phyloP scores from a whole-genome alignment of 2,113 vertebrate species.

The Glareola pratincola region DNA sequence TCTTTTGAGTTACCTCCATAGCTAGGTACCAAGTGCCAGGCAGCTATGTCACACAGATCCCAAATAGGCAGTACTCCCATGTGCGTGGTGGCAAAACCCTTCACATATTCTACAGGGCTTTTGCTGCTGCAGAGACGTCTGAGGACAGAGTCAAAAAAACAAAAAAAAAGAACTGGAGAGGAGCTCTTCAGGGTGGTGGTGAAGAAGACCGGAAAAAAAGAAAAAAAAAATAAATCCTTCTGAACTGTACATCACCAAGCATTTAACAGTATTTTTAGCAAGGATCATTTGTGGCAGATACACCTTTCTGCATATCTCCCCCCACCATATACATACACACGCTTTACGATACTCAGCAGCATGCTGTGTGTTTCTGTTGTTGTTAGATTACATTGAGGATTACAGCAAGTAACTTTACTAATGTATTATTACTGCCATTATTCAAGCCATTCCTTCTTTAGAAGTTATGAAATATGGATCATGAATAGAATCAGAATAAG shows the following conservation, averaged over 20 bases:
- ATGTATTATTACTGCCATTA: neutral
- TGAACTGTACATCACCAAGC: neutral
- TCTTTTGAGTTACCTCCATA: neutral
- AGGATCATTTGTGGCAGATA: neutral
- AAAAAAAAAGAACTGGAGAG: neutral
- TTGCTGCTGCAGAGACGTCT: neutral
- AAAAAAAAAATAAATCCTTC: neutral
- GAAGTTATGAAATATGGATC: conserved; percentile 29
- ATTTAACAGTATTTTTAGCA: neutral
- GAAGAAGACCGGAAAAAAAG: neutral
- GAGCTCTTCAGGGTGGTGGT: neutral
- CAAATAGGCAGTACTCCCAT: neutral
- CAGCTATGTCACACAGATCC: neutral
- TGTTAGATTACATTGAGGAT: neutral
- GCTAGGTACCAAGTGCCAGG: neutral
- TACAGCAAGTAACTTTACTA: neutral
- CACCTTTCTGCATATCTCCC: neutral
- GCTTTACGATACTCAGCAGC: neutral
- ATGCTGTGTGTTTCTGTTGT: neutral
- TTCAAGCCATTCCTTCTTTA: neutral
- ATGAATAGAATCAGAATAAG: conserved; percentile 6
- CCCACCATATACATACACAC: neutral
- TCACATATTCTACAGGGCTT: neutral
- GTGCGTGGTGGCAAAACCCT: neutral
- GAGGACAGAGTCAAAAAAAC: neutral